Base-by-base conservation (phyloP, 2,888 invertebrate genomes). In the Epicampocera succincta region DNA sequence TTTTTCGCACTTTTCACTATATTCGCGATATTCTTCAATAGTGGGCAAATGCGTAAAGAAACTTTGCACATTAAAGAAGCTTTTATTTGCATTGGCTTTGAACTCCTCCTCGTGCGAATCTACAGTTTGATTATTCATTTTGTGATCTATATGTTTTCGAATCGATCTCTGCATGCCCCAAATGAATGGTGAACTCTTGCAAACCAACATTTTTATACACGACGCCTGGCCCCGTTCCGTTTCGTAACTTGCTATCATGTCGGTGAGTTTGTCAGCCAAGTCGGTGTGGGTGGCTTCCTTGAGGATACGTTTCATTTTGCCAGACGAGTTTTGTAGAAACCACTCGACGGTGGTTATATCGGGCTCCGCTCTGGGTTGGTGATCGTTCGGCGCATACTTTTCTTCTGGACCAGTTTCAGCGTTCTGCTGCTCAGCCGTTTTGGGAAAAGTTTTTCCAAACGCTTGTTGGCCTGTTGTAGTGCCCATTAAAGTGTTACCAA, bases 171-270 rank as follows among this genome's bases (percentile, higher is more conserved):
- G 96, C 93, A 96, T 96, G 84, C 94, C 94, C 91, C 93, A 93
- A 80, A 97, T 93, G 80, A 96, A 93, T 0, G 96, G 96, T 0
- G 95, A 93, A 83, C 93, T 93, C 91, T 96, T 96, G 88, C 97
- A 97, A 80, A 96, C 91, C 40, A 97, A 90, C 38, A 95, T 91
- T 86, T 94, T 93, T 2, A 96, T 92, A 85, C 96, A 96, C 65
- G 93, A 94, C 0, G 93, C 94, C 85, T 95, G 94, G 78, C 93
- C 91, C 4, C 92, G 90, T 0, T 92, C 89, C 3, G 80, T 44
- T 21, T 92, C 92, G 85, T 93, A 89, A 84, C 93, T 91, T 86
- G 92, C 91, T 61, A 95, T 92, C 83, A 93, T 90, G 11, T 93
- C 92, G 63, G 95, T 93, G 40, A 96, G 90, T 25, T 93, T 91